These are phyloP conservation scores for Aplysina aerophoba DNA, from an alignment of 37 sponge, comb jelly and placozoan genomes.

Conservation along the genomic window DNA sequence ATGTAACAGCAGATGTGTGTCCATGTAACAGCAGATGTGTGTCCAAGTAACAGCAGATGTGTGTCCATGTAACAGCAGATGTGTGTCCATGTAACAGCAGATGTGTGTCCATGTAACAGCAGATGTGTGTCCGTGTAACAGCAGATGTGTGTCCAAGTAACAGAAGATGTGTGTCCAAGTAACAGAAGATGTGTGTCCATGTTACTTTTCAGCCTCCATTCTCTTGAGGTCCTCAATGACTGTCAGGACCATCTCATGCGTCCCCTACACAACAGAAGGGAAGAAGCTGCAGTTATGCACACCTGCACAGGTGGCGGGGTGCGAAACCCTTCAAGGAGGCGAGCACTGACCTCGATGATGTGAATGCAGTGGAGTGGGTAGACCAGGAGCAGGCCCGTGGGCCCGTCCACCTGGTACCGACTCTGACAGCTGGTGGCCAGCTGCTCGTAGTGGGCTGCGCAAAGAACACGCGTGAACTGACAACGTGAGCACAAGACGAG, in stretches of 20 bases:
- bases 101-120: too few relatives aligned
- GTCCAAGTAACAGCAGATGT: too few relatives aligned
- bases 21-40: too few relatives aligned
- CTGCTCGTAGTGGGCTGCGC: slow-evolving; percentile 71
- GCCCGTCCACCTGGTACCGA: slow-evolving; percentile 79
- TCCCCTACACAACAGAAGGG: slow-evolving; percentile 24
- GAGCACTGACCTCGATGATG: slow-evolving; percentile 50
- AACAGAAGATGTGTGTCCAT: background rate
- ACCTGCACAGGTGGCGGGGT: slow-evolving; percentile 72
- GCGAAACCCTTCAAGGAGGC: slow-evolving; percentile 43
- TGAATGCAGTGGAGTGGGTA: slow-evolving; percentile 82
- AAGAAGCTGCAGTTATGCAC: slow-evolving; percentile 48
- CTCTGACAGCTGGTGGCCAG: slow-evolving; percentile 63
- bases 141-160: too few relatives aligned
- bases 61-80: too few relatives aligned
- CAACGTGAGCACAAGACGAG: too few relatives aligned
- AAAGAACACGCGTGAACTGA: too few relatives aligned
- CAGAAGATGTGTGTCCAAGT: background rate
- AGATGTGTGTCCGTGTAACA: too few relatives aligned
- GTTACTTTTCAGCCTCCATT: background rate
- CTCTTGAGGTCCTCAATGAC: slow-evolving; percentile 3
- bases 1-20: too few relatives aligned
- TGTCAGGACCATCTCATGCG: slow-evolving; percentile 31
- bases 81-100: too few relatives aligned
- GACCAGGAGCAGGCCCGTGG: slow-evolving; percentile 74